Conservation (phyloP, 2,113 vertebrate species). For the Tiliqua scincoides region DNA sequence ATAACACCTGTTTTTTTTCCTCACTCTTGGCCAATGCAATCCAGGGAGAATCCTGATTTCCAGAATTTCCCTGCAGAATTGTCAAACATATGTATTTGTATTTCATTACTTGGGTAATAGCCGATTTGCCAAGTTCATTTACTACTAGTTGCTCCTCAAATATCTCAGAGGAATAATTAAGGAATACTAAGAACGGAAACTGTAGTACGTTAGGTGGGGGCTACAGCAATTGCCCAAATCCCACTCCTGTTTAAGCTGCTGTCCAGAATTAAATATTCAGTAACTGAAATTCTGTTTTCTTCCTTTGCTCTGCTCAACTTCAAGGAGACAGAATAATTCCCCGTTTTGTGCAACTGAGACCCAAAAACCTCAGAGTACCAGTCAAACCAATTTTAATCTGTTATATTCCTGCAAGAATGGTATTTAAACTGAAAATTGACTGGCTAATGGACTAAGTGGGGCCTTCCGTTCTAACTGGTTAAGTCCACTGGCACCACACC, state of each 20-base stretch:
- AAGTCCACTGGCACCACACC: conserved; percentile 65
- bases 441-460: conserved; percentile 70
- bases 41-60: conserved; percentile 75
- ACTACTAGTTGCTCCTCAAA: conserved; percentile 83
- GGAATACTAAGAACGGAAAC: conserved; percentile 83
- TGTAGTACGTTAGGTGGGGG: conserved; percentile 76
- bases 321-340: conserved; percentile 69
- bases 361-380: conserved; percentile 46
- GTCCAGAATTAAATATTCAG: conserved; percentile 84
- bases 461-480: conserved; percentile 64
- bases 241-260: conserved; percentile 83
- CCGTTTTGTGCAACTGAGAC: conserved; percentile 68
- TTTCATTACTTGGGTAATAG: conserved; percentile 83
- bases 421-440: conserved; percentile 76
- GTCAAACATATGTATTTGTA: conserved; percentile 87
- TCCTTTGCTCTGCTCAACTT: conserved; percentile 69
- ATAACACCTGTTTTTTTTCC: conserved; percentile 79
- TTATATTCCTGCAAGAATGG: conserved; percentile 60
- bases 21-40: conserved; percentile 76
- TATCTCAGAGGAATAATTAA: conserved; percentile 85
- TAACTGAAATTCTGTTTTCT: conserved; percentile 79
- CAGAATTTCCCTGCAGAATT: conserved; percentile 79
- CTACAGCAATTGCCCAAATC: conserved; percentile 79
- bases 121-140: conserved; percentile 85
- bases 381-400: conserved; percentile 70